phyloP scores from a whole-genome alignment of 1,140 invertebrate genomes.

The Palaemon carinicauda region DNA sequence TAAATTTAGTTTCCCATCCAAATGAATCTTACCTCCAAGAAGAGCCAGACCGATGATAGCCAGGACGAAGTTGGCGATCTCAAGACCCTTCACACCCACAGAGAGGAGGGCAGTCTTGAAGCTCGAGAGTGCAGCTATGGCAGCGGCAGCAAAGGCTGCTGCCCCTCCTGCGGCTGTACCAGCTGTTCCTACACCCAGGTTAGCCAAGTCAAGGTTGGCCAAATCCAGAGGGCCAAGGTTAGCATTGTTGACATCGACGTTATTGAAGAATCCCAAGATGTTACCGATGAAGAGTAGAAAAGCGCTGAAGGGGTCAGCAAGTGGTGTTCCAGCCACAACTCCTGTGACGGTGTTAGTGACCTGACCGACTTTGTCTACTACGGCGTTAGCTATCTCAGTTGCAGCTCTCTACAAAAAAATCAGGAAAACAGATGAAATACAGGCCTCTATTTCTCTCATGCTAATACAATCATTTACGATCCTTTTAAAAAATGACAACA shows the following conservation, averaged over 20 bases:
- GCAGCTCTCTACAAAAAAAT: background rate
- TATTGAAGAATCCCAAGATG: background rate
- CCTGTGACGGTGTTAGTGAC: background rate
- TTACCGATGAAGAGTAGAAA: background rate
- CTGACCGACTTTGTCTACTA: background rate
- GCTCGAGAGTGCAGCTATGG: background rate
- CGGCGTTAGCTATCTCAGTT: background rate
- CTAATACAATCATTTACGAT: too few relatives aligned
- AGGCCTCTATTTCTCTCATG: background rate
- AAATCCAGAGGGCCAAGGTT: background rate
- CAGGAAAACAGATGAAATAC: background rate
- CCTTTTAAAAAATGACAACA: too few relatives aligned
- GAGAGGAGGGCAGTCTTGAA: background rate
- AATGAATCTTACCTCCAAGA: background rate
- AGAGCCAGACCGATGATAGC: constrained; percentile 20
- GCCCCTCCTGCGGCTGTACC: background rate
- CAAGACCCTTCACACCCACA: background rate
- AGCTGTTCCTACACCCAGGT: background rate
- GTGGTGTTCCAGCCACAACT: background rate
- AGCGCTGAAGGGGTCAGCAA: background rate
- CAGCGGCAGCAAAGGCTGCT: background rate
- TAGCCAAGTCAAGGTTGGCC: background rate
- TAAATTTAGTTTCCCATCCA: too few relatives aligned
- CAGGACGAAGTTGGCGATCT: constrained; percentile 22
- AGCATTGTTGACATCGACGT: background rate